Base-by-base conservation (phyloP, 2,113 vertebrate species). In the Climacteris rufus region DNA sequence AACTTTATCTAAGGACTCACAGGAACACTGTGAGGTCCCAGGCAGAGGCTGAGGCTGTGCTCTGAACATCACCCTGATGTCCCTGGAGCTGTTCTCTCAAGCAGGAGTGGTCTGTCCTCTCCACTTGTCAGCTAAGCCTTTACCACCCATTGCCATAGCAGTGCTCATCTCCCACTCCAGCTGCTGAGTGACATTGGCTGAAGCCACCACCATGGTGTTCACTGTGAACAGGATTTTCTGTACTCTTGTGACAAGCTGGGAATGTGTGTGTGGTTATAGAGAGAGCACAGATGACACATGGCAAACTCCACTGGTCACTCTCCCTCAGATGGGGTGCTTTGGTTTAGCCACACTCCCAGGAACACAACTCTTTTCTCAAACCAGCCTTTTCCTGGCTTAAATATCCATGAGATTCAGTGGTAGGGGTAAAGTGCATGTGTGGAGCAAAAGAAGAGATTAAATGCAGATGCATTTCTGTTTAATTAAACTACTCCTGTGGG, bases 61-160 rank as follows among this genome's bases (percentile, higher is more conserved):
- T 64, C 35, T 60, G 57, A 80, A 8, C 2, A 5, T 37, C 56
- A 49, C 16, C 6, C 28, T 1, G 1, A 15, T 0, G 1, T n/a
- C 30, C 28, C 20, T 2, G 1, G 42, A 35, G 11, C 23, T 30
- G 4, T 45, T 75, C 12, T 57, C 28, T 52, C 2, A 15, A 69
- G 27, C 25, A 47, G 27, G 6, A 74, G 15, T 8, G 6, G 2
- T 66, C 31, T 90, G n/a, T 40, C 42, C 3, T 1, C 7, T 35
- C 23, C 2, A 0, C 17, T 64, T 45, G 10, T 15, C 57, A 50
- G 23, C 3, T 79, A 10, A 90, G 17, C 1, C 25, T 89, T 68
- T 33, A 6, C 9, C 40, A 31, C 7, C 2, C 0, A 0, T 8
- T 75, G 24, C 13, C 0, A 0, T 57, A 11, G 7, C 57, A 50